Evolutionary conservation across 23 tunicate species (phyloP).

Genomic region (Oikopleura dioica): DNA sequence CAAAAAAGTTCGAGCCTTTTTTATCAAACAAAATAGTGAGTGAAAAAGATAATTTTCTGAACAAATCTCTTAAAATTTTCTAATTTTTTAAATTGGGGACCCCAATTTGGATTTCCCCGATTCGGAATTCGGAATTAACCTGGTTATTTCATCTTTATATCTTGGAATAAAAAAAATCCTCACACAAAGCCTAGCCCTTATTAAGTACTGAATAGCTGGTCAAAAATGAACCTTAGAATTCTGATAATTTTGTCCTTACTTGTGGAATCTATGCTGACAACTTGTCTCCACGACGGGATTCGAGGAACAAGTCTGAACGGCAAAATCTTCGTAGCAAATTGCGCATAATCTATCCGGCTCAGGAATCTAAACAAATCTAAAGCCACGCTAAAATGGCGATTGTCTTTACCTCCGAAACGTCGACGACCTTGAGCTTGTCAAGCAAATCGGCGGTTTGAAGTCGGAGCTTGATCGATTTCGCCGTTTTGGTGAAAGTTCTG

Average conservation of each 20-base stretch:
- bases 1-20: too few species aligned
- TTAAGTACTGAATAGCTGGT: too few species aligned
- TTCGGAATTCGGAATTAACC: too few species aligned
- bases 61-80: too few species aligned
- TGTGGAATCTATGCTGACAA: neutral
- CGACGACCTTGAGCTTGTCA: neutral
- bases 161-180: neutral
- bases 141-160: neutral
- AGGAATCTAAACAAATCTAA: neutral
- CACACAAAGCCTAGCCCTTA: neutral
- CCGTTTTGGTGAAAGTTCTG: neutral
- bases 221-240: too few species aligned
- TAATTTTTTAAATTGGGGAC: too few species aligned
- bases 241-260: neutral
- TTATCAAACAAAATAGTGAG: too few species aligned
- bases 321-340: neutral
- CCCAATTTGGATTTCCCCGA: too few species aligned
- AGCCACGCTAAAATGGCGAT: neutral
- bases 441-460: neutral
- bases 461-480: neutral
- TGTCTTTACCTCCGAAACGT: neutral
- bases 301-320: neutral
- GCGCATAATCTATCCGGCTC: neutral
- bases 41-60: too few species aligned
- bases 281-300: neutral